Conservation (phyloP, 1,140 invertebrate species). For the Pinna nobilis region DNA sequence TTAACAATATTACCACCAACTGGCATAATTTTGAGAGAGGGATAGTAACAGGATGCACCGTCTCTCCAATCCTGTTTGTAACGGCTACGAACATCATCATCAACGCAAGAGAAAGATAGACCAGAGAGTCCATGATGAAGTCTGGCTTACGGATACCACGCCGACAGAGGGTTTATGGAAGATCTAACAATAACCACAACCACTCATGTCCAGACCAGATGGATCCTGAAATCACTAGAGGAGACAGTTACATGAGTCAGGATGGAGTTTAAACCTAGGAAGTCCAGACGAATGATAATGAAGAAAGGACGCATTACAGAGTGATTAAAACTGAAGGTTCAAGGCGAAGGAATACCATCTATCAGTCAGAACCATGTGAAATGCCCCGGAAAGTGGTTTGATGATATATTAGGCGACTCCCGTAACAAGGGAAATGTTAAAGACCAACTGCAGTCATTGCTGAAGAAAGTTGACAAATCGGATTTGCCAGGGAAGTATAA, state of each 20-base stretch:
- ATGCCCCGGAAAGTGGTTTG: constrained; percentile 38
- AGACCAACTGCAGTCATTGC: constrained; percentile 9
- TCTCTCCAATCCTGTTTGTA: constrained; percentile 20
- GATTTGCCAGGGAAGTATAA: constrained; percentile 28
- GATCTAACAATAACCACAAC: constrained; percentile 27
- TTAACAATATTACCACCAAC: neutral
- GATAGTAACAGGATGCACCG: constrained; percentile 21
- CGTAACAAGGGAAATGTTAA: neutral
- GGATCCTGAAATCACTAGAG: constrained; percentile 22
- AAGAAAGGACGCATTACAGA: constrained; percentile 20
- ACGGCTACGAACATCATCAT: constrained; percentile 19
- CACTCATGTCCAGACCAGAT: constrained; percentile 28
- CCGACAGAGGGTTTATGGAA: constrained; percentile 30
- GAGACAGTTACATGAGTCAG: constrained; percentile 24
- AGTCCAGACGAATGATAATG: constrained; percentile 18
- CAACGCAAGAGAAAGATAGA: constrained; percentile 13
- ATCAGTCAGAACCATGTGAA: constrained; percentile 30
- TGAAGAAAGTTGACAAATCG: constrained; percentile 22
- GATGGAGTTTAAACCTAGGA: constrained; percentile 33
- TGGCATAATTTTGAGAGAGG: constrained; percentile 24
- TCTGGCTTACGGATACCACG: constrained; percentile 11
- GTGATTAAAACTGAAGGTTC: constrained; percentile 14
- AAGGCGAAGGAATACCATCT: constrained; percentile 37
- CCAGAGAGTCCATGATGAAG: constrained; percentile 13
- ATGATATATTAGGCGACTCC: neutral